These are phyloP conservation scores for Lutraria lutraria DNA, from an alignment of 2,888 invertebrate genomes.

Conservation along the genomic window DNA sequence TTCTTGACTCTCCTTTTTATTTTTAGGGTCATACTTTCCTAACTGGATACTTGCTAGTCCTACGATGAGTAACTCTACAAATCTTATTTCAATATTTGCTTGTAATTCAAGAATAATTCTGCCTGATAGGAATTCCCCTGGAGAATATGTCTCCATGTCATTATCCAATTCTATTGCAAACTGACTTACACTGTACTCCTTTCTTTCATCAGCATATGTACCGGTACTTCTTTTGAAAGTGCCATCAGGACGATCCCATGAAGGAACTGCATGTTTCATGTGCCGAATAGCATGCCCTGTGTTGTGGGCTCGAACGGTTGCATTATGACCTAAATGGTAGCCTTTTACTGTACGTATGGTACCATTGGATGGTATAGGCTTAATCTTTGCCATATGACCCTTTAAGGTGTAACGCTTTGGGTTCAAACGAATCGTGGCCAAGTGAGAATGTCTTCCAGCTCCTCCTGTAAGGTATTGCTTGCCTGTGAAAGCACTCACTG, in stretches of 20 bases:
- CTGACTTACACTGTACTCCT: constrained; percentile 75
- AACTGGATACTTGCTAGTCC: constrained; percentile 79
- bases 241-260: constrained; percentile 51
- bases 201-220: constrained; percentile 62
- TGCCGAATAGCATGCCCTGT: constrained; percentile 54
- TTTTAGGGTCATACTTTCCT: constrained; percentile 68
- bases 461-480: background rate
- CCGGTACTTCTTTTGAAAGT: constrained; percentile 66
- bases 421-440: constrained; percentile 56
- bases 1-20: constrained; percentile 74
- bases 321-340: constrained; percentile 62
- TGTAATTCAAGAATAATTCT: constrained; percentile 80
- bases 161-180: constrained; percentile 82
- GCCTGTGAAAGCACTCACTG: background rate
- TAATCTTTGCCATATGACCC: constrained; percentile 56
- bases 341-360: constrained; percentile 61
- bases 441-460: constrained; percentile 42
- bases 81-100: constrained; percentile 78
- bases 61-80: constrained; percentile 81
- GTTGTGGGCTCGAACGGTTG: constrained; percentile 62
- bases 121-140: constrained; percentile 82
- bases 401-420: constrained; percentile 40
- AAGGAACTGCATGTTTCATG: constrained; percentile 38
- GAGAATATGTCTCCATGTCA: constrained; percentile 74
- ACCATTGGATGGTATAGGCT: constrained; percentile 59